Evolutionary conservation across 2,888 invertebrate genomes (phyloP).

Genomic region (Zygaena filipendulae): DNA sequence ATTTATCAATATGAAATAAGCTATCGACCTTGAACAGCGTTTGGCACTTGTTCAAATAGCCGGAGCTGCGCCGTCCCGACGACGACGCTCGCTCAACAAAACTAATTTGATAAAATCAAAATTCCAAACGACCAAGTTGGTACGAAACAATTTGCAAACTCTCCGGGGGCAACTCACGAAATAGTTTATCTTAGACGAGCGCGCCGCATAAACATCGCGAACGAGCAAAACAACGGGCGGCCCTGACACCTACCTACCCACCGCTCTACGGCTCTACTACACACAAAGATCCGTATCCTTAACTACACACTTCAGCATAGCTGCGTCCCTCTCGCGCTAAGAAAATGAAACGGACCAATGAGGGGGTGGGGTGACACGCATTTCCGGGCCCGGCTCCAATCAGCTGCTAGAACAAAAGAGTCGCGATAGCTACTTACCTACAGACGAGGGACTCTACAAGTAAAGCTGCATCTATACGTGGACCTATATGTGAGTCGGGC

Average conservation of each 20-base stretch:
- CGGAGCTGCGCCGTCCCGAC: too few relatives aligned
- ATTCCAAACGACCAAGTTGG: constrained; percentile 32
- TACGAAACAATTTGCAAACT: constrained; percentile 51
- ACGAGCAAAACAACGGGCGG: constrained; percentile 44
- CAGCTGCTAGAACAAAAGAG: constrained; percentile 71
- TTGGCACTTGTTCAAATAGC: too few relatives aligned
- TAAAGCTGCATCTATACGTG: constrained; percentile 35
- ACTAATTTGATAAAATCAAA: constrained; percentile 39
- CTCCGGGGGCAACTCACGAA: constrained; percentile 33
- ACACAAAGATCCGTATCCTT: constrained; percentile 57
- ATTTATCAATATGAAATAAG: too few relatives aligned
- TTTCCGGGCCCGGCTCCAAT: constrained; percentile 69
- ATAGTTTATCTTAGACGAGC: constrained; percentile 56
- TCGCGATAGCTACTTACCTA: constrained; percentile 65
- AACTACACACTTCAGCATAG: constrained; percentile 56
- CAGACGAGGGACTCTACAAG: constrained; percentile 44
- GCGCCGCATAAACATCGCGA: constrained; percentile 40
- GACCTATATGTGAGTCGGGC: too few relatives aligned
- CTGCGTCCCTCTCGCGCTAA: constrained; percentile 65
- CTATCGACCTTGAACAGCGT: too few relatives aligned
- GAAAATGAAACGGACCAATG: constrained; percentile 69
- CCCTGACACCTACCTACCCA: constrained; percentile 51
- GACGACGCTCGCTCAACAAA: too few relatives aligned
- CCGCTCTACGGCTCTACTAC: constrained; percentile 26
- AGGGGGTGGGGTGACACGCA: constrained; percentile 69